Conservation (phyloP, 2,113 vertebrate species). For the Copsychus sechellarum region DNA sequence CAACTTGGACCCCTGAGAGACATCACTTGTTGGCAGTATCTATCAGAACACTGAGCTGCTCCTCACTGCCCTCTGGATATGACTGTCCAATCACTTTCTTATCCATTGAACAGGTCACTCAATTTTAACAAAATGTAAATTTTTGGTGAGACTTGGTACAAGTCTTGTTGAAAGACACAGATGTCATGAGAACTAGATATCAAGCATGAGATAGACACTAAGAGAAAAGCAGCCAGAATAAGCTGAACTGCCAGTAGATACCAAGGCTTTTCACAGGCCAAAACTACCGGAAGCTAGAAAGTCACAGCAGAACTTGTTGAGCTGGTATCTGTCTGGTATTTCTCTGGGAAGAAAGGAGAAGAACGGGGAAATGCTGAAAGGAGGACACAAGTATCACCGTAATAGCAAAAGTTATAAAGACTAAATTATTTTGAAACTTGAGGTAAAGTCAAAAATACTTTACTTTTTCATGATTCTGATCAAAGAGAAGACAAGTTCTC, state of each 20-base stretch:
- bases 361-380: not conserved
- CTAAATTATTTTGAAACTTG: not conserved
- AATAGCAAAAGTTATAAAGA: not conserved
- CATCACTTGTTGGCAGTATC: fast-evolving
- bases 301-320: not conserved
- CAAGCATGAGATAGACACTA: fast-evolving
- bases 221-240: not conserved
- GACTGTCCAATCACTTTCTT: not conserved
- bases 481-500: not conserved
- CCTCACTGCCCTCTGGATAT: not conserved
- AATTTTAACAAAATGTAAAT: not conserved
- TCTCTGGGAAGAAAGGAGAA: not conserved
- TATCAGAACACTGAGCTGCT: not conserved
- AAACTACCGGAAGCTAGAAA: not conserved
- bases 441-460: not conserved
- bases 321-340: not conserved
- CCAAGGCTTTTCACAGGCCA: not conserved
- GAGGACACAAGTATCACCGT: not conserved
- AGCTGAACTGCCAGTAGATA: not conserved
- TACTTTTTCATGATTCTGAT: not conserved
- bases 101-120: not conserved
- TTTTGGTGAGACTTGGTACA: not conserved
- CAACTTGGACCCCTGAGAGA: too few relatives aligned
- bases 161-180: not conserved
- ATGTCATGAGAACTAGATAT: not conserved